Percentiles rank a stretch among this genome's conserved stretches.
Evolutionary conservation across 2,797 vertebrate species (phyloP).

Genomic region (Rhinichthys osculus): DNA sequence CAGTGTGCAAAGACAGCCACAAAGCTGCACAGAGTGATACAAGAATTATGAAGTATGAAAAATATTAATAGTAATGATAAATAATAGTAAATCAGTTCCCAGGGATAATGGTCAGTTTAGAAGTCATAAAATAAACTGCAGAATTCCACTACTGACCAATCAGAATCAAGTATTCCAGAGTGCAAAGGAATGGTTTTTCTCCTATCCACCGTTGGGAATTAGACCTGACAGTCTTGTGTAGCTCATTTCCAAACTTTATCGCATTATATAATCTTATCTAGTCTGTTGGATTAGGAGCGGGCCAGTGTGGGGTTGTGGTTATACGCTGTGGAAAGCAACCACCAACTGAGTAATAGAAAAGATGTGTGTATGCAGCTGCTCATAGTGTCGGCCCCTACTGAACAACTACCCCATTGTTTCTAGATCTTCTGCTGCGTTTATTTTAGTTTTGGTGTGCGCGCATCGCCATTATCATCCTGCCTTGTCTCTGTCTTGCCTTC

Average conservation of each 20-base stretch:
- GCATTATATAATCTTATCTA: conserved; percentile 69
- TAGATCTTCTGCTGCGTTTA: conserved; percentile 66
- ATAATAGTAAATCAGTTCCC: background rate
- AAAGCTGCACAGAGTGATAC: background rate
- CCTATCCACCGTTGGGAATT: conserved; percentile 4
- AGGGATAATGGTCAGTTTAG: background rate
- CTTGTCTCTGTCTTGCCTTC: conserved; percentile 26
- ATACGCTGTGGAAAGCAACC: conserved; percentile 69
- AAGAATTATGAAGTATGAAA: background rate
- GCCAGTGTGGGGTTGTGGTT: conserved; percentile 64
- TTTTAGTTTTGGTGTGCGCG: conserved; percentile 61
- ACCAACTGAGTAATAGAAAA: conserved; percentile 66
- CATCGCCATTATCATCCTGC: conserved; percentile 49
- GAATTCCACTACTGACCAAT: background rate
- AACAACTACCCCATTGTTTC: conserved; percentile 69
- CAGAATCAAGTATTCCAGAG: background rate
- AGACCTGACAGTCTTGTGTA: conserved; percentile 61
- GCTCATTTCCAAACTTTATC: conserved; percentile 66
- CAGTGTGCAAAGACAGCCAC: too few relatives aligned
- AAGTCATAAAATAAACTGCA: background rate
- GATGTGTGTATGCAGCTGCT: conserved; percentile 71
- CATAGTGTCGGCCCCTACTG: conserved; percentile 64
- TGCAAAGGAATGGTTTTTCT: background rate
- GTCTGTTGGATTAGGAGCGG: conserved; percentile 56
- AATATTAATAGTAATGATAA: background rate